Percentiles rank a stretch among this genome's conserved stretches.
These are phyloP conservation scores for Caenorhabditis macrosperma DNA, from an alignment of 2,888 invertebrate species.

Conservation along the genomic window DNA sequence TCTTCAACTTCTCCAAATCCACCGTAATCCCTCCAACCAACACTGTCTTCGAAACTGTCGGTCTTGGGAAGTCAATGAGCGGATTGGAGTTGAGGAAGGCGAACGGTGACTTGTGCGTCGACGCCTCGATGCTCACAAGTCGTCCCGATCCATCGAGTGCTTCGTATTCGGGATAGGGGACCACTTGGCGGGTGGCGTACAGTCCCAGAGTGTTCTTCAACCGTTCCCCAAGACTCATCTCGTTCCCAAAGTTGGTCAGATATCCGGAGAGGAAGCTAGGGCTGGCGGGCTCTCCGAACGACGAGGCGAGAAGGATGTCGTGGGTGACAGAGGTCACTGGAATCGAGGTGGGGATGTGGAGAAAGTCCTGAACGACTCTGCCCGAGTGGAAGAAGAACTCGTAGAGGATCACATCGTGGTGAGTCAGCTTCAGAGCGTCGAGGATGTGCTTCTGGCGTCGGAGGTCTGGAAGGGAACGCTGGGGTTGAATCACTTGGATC, in stretches of 20 bases:
- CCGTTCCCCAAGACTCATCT: constrained; percentile 28
- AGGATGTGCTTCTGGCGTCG: constrained; percentile 13
- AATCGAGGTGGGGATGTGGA: constrained; percentile 21
- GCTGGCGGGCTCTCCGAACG: constrained; percentile 37
- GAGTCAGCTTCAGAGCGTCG: constrained; percentile 13
- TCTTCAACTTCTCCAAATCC: constrained; percentile 14
- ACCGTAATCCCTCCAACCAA: constrained; percentile 53
- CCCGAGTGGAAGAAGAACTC: constrained; percentile 22
- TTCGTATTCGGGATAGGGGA: constrained; percentile 4
- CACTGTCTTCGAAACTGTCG: constrained; percentile 45
- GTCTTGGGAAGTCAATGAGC: constrained; percentile 51
- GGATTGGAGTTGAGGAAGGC: constrained; percentile 52
- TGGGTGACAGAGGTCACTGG: constrained; percentile 37
- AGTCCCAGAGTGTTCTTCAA: constrained; percentile 20
- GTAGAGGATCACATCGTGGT: constrained; percentile 34
- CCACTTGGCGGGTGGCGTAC: not conserved
- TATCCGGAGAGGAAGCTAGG: constrained; percentile 43
- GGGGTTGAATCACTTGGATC: no score
- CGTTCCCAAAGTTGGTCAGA: constrained; percentile 21
- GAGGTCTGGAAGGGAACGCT: not conserved
- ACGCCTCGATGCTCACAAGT: constrained; percentile 4
- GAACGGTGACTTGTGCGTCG: constrained; percentile 21
- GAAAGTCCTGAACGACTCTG: constrained; percentile 23
- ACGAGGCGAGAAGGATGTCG: not conserved
- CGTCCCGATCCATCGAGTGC: constrained; percentile 16